Conservation (phyloP, 1,140 invertebrate species). For the Lanistes nyassanus region DNA sequence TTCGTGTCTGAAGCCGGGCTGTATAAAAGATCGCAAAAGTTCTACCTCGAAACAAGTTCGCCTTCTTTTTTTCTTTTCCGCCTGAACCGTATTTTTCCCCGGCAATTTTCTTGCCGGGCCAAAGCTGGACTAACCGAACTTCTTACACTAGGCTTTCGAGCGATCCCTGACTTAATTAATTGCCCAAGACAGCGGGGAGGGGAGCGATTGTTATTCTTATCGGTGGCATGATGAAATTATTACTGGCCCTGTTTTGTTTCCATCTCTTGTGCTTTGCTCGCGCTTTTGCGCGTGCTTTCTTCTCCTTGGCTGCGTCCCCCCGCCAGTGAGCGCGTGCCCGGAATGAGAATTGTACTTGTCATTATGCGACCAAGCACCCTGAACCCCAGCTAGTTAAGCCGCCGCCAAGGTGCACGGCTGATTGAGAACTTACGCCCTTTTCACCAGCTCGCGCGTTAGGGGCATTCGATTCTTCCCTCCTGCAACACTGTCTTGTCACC, state of each 20-base stretch:
- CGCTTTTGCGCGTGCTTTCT: neutral
- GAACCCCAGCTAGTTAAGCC: too few relatives aligned
- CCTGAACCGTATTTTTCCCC: neutral
- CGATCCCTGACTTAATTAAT: slow-evolving; percentile 22
- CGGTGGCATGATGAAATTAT: slow-evolving; percentile 23
- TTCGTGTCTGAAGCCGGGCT: neutral
- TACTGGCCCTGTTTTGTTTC: slow-evolving; percentile 13
- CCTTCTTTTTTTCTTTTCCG: neutral
- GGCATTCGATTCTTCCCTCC: too few relatives aligned
- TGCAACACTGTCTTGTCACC: too few relatives aligned
- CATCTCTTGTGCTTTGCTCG: neutral
- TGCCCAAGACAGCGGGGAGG: slow-evolving; percentile 13
- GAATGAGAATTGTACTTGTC: slow-evolving; percentile 11
- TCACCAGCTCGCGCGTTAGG: too few relatives aligned
- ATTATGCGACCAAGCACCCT: too few relatives aligned
- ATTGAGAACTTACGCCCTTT: too few relatives aligned
- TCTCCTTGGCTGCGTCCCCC: slow-evolving; percentile 3
- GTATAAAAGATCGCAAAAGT: slow-evolving; percentile 17
- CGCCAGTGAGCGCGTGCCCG: slow-evolving; percentile 14
- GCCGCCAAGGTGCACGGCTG: too few relatives aligned
- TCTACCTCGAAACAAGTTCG: neutral
- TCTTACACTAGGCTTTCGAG: slow-evolving; percentile 20
- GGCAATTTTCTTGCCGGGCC: slow-evolving; percentile 2
- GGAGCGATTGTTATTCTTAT: slow-evolving; percentile 24
- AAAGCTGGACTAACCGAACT: slow-evolving; percentile 17